These are phyloP conservation scores for Rotaria sp. DNA, from an alignment of 2,888 invertebrate species.

Conservation along the genomic window DNA sequence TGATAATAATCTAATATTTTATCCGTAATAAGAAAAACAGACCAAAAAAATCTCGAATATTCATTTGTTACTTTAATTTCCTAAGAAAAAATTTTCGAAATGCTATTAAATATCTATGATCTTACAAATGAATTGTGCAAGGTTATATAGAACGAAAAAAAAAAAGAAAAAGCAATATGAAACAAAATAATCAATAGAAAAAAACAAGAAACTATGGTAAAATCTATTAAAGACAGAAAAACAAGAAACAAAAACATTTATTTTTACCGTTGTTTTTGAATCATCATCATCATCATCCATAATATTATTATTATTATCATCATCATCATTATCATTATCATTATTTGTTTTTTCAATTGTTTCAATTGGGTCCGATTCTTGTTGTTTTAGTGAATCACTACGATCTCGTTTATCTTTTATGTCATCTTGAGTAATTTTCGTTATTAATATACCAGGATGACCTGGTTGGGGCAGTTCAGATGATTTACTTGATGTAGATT, in stretches of 20 bases:
- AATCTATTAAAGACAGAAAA: no score
- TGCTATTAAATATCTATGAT: neutral
- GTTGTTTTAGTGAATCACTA: neutral
- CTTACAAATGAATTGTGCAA: neutral
- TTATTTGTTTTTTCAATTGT: neutral
- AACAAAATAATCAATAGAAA: no score
- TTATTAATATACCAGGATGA: neutral
- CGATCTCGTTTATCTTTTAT: neutral
- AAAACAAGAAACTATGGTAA: no score
- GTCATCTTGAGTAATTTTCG: neutral
- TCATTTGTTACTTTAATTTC: neutral
- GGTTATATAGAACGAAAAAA: neutral
- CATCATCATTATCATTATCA: neutral
- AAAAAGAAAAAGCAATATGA: neutral
- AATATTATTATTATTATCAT: no score
- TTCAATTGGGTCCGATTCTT: neutral
- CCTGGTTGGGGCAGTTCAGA: neutral
- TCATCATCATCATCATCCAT: neutral
- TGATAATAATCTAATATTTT: neutral
- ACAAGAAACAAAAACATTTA: neutral
- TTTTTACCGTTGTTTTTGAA: neutral
- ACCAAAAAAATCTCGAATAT: no score
- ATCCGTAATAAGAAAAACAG: neutral
- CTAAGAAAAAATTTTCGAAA: neutral
- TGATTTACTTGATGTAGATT: neutral